Evolutionary conservation across 2,888 invertebrate species (phyloP), one percentile per base, ranked within the genome.

Genomic region (Parnassius orleans): DNA sequence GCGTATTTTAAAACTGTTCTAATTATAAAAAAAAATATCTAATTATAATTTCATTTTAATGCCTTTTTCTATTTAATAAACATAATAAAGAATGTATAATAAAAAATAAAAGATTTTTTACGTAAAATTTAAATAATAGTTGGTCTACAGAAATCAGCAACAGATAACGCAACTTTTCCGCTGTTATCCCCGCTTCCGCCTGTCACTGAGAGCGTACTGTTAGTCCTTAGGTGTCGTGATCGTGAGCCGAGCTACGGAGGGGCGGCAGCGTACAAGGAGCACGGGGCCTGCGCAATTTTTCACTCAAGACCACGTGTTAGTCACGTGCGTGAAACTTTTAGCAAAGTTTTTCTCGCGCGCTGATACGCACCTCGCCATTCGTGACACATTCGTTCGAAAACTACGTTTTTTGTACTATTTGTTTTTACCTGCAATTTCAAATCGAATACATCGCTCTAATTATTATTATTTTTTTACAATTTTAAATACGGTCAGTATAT

Each of bases 241-340:
- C 67, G 66, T 65, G 66, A 66, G 50, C 67, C 67, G 63, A 65
- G 66, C 52, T 44, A 64, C 65, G 71, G 70, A 72, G 72, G 75
- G 72, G 75, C 74, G 71, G 75, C 72, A 71, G 69, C 72, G 78
- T 73, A 78, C 79, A 79, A 79, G 80, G 75, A 74, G 80, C 78
- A 80, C 77, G 81, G 83, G 74, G 79, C 75, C 80, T 82, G 86
- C 82, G 86, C 86, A 81, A 86, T 88, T 90, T 89, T 90, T 90
- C 84, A 80, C 81, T 78, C 83, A 84, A 87, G 86, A 87, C 86
- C 90, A 90, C 90, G 90, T 90, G 90, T 79, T 80, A 69, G 61
- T 74, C 89, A 87, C 87, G 76, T 90, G 90, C 81, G 80, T 82
- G 76, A 68, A 86, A 87, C 81, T 84, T 88, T 87, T 82, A 68